These are phyloP conservation scores for Mythimna albipuncta DNA, from an alignment of 2,888 invertebrate genomes.

Conservation along the genomic window DNA sequence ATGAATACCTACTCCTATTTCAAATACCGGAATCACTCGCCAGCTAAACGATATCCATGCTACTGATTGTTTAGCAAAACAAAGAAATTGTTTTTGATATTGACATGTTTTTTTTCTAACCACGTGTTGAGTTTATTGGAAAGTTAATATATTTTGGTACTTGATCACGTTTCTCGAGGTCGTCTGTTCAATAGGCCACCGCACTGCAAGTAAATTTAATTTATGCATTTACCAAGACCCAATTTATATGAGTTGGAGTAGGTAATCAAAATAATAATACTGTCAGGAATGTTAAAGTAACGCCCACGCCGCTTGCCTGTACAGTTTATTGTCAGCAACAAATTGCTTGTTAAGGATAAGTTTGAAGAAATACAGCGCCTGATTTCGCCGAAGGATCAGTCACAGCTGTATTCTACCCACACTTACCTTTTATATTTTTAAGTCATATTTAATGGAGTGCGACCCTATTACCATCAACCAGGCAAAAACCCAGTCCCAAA, in stretches of 20 bases:
- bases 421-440: not conserved
- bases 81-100: no score
- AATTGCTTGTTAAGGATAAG: not conserved
- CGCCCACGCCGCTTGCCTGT: not conserved
- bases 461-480: not conserved
- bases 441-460: not conserved
- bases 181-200: slow-evolving; percentile 6
- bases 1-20: not conserved
- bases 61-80: not conserved
- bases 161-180: slow-evolving; percentile 32
- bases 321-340: not conserved
- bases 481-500: not conserved
- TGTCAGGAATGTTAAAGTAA: slow-evolving; percentile 11
- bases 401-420: not conserved
- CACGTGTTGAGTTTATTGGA: not conserved
- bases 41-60: not conserved
- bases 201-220: slow-evolving; percentile 24
- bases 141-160: slow-evolving; percentile 1
- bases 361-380: not conserved
- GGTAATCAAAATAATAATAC: slow-evolving; percentile 26
- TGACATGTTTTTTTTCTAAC: not conserved
- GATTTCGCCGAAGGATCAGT: not conserved
- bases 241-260: slow-evolving; percentile 23
- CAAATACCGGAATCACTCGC: not conserved
- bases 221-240: slow-evolving; percentile 23